Percentiles rank a stretch among this genome's conserved stretches.
Evolutionary conservation across 2,113 vertebrate species (phyloP).

Genomic region (Tachuris rubrigastra): DNA sequence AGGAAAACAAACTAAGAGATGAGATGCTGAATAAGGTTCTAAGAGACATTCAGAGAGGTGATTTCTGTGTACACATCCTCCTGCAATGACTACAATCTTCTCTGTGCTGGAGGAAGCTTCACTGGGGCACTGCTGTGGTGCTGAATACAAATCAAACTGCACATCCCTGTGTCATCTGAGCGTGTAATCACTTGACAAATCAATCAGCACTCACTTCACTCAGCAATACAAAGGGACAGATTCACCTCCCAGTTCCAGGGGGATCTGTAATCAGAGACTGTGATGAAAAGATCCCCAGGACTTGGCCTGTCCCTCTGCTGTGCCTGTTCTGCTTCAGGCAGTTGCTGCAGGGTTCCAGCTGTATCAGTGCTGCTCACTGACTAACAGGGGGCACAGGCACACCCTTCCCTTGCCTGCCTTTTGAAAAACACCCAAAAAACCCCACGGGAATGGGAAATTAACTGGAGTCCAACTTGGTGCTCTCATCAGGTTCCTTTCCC

Average conservation of each 20-base stretch:
- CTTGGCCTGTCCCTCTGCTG: neutral
- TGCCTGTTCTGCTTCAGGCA: neutral
- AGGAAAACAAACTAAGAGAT: neutral
- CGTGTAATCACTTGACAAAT: constrained; percentile 60
- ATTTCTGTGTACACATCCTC: neutral
- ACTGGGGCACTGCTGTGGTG: neutral
- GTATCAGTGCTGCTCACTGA: fast-evolving
- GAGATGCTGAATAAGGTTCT: neutral
- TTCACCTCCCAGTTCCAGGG: constrained; percentile 5
- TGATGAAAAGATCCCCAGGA: neutral
- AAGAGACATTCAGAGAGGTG: neutral
- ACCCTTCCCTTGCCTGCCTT: neutral
- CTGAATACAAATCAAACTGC: constrained; percentile 34
- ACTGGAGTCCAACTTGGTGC: neutral
- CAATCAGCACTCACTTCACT: constrained; percentile 54
- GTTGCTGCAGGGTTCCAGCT: neutral
- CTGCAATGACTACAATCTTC: neutral
- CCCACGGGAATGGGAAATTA: neutral
- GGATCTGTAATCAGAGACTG: constrained; percentile 8
- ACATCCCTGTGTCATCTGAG: constrained; percentile 47
- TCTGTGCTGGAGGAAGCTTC: neutral
- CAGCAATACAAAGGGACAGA: constrained; percentile 49
- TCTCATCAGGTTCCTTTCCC: neutral
- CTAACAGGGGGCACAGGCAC: neutral
- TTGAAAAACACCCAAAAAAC: neutral